Conservation (phyloP, 1,140 invertebrate genomes). For the Listronotus oregonensis region DNA sequence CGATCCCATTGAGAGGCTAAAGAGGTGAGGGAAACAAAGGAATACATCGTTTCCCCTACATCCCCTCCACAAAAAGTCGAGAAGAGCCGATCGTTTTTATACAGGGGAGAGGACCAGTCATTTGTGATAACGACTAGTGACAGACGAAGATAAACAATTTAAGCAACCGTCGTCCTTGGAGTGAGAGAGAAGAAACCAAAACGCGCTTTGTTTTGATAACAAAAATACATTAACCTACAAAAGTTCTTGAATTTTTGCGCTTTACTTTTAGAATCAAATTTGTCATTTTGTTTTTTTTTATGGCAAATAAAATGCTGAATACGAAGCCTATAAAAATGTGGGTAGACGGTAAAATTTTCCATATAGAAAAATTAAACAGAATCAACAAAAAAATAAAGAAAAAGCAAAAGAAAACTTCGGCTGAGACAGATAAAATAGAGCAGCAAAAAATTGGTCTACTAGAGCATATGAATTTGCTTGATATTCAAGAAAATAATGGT, state of each 20-base stretch:
- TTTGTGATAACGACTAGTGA: not conserved
- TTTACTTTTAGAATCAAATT: not conserved
- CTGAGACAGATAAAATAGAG: not conserved
- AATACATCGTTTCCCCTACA: conserved; percentile 17
- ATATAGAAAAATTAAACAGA: conserved; percentile 33
- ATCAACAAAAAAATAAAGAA: conserved; percentile 7
- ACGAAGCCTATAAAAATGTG: conserved; percentile 46
- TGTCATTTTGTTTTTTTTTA: conserved; percentile 1
- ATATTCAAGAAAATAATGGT: conserved; percentile 29
- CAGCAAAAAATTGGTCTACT: too few relatives aligned
- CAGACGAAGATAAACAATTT: not conserved
- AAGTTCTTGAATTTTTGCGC: too few relatives aligned
- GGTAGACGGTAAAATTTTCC: conserved; percentile 49
- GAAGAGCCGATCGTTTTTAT: conserved; percentile 2
- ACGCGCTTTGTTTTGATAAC: too few relatives aligned
- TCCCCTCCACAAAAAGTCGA: conserved; percentile 15
- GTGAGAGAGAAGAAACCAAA: too few relatives aligned
- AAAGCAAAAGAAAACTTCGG: not conserved
- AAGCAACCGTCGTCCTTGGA: too few relatives aligned
- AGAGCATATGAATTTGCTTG: conserved; percentile 11
- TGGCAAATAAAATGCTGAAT: conserved; percentile 17
- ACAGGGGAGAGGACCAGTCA: not conserved
- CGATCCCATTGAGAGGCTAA: not conserved
- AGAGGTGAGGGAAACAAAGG: conserved; percentile 23
- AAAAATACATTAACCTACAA: too few relatives aligned